Conservation (phyloP, 2,113 vertebrate species). For the Pagrus major region DNA sequence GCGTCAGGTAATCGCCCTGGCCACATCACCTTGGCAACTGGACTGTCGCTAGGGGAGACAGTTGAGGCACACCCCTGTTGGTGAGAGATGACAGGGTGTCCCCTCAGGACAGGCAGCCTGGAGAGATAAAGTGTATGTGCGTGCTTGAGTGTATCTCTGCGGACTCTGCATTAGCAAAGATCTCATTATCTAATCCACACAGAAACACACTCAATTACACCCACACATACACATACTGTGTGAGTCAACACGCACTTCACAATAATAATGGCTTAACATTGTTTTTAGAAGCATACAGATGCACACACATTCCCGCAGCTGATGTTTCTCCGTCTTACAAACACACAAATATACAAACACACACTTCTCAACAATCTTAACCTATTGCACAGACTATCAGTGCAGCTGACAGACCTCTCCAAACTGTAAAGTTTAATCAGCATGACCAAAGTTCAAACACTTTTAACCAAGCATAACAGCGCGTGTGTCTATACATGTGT, state of each 20-base stretch:
- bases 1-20: conserved; percentile 75
- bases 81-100: conserved; percentile 72
- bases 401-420: neutral
- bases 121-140: conserved; percentile 52
- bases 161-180: conserved; percentile 39
- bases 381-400: neutral
- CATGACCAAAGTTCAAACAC: neutral
- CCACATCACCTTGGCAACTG: conserved; percentile 75
- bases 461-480: neutral
- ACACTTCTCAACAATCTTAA: neutral
- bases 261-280: conserved; percentile 27
- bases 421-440: conserved; percentile 11
- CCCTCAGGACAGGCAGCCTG: conserved; percentile 63
- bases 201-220: conserved; percentile 23
- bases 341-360: neutral
- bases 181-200: conserved; percentile 43
- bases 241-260: conserved; percentile 8
- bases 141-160: conserved; percentile 16
- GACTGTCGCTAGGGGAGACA: conserved; percentile 78
- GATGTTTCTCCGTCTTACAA: neutral
- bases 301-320: neutral
- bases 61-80: conserved; percentile 64
- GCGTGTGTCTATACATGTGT: neutral
- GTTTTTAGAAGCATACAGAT: conserved; percentile 4
- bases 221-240: neutral